Conservation (phyloP, 2,888 invertebrate species). For the Conchocele bisecta region DNA sequence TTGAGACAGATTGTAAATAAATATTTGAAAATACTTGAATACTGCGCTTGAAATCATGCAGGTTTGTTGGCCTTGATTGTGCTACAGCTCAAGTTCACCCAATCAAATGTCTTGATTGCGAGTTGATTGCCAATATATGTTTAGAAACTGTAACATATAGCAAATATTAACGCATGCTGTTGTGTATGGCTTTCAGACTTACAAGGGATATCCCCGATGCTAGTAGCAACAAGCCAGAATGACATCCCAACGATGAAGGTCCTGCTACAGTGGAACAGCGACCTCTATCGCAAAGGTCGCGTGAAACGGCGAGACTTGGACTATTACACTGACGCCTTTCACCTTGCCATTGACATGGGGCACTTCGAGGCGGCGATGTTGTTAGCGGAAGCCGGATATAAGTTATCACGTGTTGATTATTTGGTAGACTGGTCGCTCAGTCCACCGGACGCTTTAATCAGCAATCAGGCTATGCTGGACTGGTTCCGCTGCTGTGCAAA, state of each 20-base stretch:
- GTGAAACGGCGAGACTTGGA: slow-evolving; percentile 60
- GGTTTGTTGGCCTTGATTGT: too few relatives aligned
- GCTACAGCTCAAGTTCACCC: too few relatives aligned
- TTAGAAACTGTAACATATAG: too few relatives aligned
- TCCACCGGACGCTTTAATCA: slow-evolving; percentile 40
- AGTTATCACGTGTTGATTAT: slow-evolving; percentile 49
- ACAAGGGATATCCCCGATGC: slow-evolving; percentile 69
- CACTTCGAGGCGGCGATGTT: slow-evolving; percentile 61
- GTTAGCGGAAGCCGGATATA: slow-evolving; percentile 64
- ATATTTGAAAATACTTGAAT: too few relatives aligned
- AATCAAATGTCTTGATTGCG: too few relatives aligned
- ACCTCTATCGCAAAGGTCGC: slow-evolving; percentile 62
- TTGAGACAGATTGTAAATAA: too few relatives aligned
- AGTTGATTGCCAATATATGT: too few relatives aligned
- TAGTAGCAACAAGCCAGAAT: slow-evolving; percentile 61
- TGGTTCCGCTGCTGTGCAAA: slow-evolving; percentile 46
- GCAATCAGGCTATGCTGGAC: slow-evolving; percentile 49
- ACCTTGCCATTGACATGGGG: slow-evolving; percentile 67
- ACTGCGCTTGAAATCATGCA: too few relatives aligned
- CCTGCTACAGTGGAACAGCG: slow-evolving; percentile 63
- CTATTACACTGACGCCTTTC: slow-evolving; percentile 65
- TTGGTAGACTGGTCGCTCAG: slow-evolving; percentile 47
- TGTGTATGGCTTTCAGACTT: too few relatives aligned
- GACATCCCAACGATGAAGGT: slow-evolving; percentile 59
- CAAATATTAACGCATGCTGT: too few relatives aligned